Percentiles rank a stretch among this genome's conserved stretches.
These are phyloP conservation scores for Lontra canadensis DNA, from an alignment of 2,113 vertebrate species.

Conservation along the genomic window DNA sequence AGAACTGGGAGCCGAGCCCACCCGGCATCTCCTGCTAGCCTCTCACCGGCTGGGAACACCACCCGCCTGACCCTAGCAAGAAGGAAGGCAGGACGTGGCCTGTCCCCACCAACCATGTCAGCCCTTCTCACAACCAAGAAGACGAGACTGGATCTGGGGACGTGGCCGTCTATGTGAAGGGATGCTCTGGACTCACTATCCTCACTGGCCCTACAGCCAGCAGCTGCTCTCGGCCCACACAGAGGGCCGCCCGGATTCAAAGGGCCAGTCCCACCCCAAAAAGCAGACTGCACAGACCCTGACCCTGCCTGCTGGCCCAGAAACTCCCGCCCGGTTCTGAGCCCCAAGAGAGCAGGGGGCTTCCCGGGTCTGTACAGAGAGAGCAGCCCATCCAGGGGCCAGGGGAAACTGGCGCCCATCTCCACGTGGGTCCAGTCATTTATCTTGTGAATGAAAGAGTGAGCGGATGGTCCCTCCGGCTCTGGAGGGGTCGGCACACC, in stretches of 20 bases:
- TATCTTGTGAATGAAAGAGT: neutral
- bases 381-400: neutral
- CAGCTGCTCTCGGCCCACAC: neutral
- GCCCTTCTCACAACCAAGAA: neutral
- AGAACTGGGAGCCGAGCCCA: neutral
- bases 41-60: neutral
- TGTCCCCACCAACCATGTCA: neutral
- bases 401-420: neutral
- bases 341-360: neutral
- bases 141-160: no score
- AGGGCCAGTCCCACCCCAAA: neutral
- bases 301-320: neutral
- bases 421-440: neutral
- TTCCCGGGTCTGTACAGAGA: neutral
- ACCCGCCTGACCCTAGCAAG: neutral
- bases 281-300: neutral
- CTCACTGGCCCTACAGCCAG: neutral
- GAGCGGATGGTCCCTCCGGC: neutral
- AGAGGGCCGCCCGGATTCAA: fast-evolving
- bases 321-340: neutral
- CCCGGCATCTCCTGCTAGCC: fast-evolving
- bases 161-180: fast-evolving
- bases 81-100: neutral
- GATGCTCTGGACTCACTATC: neutral
- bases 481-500: neutral